phyloP scores from a whole-genome alignment of 2,888 invertebrate species.

The Galeruca laticollis region DNA sequence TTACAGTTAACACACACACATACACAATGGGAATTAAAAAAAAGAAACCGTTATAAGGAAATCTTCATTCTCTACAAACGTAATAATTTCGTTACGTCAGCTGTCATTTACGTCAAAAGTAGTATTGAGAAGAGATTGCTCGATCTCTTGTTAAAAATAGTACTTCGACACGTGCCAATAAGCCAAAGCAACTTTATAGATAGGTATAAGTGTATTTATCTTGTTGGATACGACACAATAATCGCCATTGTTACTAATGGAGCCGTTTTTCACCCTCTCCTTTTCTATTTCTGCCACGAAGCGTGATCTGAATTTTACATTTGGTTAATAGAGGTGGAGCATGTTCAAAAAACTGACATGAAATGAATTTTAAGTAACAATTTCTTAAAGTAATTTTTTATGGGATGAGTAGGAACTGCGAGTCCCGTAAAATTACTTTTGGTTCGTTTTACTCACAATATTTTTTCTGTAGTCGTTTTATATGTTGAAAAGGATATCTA shows the following conservation, averaged over 20 bases:
- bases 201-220: constrained; percentile 37
- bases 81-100: constrained; percentile 23
- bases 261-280: constrained; percentile 55
- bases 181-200: constrained; percentile 29
- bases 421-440: too few relatives aligned
- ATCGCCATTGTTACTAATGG: constrained; percentile 52
- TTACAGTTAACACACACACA: not conserved
- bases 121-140: constrained; percentile 1
- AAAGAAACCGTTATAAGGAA: not conserved
- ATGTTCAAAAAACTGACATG: not conserved
- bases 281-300: constrained; percentile 39
- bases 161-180: constrained; percentile 41
- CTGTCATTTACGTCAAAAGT: constrained; percentile 25
- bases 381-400: too few relatives aligned
- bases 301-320: constrained; percentile 53
- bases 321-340: constrained; percentile 31
- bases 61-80: constrained; percentile 16
- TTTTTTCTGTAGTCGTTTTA: too few relatives aligned
- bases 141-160: constrained; percentile 18
- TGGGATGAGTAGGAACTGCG: too few relatives aligned
- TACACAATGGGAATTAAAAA: not conserved
- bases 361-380: too few relatives aligned
- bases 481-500: too few relatives aligned
- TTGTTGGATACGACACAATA: constrained; percentile 46
- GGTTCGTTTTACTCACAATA: too few relatives aligned